Base-by-base conservation (phyloP, 2,113 vertebrate genomes). In the Limnothrissa miodon region DNA sequence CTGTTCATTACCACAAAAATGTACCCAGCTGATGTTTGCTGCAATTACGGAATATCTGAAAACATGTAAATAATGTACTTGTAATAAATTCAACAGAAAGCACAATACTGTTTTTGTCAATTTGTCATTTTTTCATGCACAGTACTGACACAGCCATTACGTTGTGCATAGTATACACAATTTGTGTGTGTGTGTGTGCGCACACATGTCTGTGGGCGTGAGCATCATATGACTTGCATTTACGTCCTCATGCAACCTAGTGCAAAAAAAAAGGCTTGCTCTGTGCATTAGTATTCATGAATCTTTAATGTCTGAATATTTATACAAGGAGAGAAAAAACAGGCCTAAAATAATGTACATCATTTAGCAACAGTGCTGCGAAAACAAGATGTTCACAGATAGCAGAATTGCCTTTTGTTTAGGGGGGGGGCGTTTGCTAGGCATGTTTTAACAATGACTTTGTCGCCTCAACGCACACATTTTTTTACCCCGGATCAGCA, bases 401-500 rank as follows among this genome's bases (percentile, higher is more conserved):
- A 66, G 46, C 36, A 83, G 44, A 51, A 79, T 74, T 39, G 80
- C 46, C 82, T 82, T 36, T 17, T 25, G 23, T 79, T 45, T 45
- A 23, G 78, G 45, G 80, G 45, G 80, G 39, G 48, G 80, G 53
- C 39, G 4, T 81, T 86, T 74, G 21, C 53, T 19, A 7, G 51
- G 36, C 56, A 56, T 45, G 11, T 74, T 80, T 80, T 81, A 48
- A 78, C 39, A 45, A 10, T 5, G 79, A 81, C 46, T 79, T 62
- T 25, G 48, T 83, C 70, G 25, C 39, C 42, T 86, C 4, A 11
- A 45, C 29, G 85, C 44, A 66, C 48, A 46, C 36, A 81, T 84
- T 36, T 85, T 36, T 85, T 87, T 62, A 88, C 82, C 86, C 74
- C 45, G 70, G 74, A 82, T 89, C 85, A 84, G 86, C 87, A 82